Conservation (phyloP, 2,797 vertebrate genomes). For the Iguana delicatissima region DNA sequence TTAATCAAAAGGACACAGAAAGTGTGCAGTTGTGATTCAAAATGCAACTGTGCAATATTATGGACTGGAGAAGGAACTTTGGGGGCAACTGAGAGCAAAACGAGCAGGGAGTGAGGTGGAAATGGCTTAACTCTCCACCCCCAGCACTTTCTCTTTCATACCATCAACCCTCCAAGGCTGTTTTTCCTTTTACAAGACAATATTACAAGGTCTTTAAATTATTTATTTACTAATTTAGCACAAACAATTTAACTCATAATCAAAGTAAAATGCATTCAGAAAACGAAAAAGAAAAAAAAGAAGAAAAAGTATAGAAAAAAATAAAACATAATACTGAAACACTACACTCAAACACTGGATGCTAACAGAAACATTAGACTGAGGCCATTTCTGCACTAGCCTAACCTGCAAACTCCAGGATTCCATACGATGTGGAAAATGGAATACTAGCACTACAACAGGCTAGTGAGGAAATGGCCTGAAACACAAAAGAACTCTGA, state of each 20-base stretch:
- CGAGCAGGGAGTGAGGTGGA: background rate
- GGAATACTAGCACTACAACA: too few relatives aligned
- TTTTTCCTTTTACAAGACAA: background rate
- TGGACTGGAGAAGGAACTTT: background rate
- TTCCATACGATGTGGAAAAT: background rate
- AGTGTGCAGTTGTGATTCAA: background rate
- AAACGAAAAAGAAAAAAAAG: too few relatives aligned
- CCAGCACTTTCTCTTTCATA: background rate
- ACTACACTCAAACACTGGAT: too few relatives aligned
- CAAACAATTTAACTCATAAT: too few relatives aligned
- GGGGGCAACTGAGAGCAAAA: background rate
- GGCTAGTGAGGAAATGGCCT: too few relatives aligned
- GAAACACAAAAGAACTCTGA: too few relatives aligned
- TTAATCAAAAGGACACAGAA: background rate
- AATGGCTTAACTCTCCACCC: background rate
- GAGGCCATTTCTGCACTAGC: too few relatives aligned
- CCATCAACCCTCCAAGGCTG: background rate
- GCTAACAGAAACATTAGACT: too few relatives aligned
- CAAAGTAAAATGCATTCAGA: too few relatives aligned
- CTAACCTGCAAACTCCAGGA: background rate
- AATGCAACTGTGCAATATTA: background rate
- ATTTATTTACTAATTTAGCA: too few relatives aligned
- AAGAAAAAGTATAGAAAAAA: too few relatives aligned
- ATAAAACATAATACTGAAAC: too few relatives aligned
- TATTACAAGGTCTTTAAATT: background rate